Evolutionary conservation across 2,797 vertebrate species (phyloP).

Genomic region (Ispidina lecontei): DNA sequence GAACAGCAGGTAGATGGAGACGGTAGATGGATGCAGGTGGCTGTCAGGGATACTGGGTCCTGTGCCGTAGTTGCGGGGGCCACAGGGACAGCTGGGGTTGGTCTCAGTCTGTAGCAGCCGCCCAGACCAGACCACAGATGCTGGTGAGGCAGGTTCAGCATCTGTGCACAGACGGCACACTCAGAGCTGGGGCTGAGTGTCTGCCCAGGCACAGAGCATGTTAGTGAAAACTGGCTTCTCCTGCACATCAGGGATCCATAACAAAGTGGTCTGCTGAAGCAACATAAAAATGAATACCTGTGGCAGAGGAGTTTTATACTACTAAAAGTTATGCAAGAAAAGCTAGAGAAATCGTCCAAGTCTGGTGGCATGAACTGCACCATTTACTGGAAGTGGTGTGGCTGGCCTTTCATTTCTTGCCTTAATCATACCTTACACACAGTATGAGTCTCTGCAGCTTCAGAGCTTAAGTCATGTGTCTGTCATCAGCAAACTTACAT

Average conservation of each 20-base stretch:
- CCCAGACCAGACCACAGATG: fast-evolving
- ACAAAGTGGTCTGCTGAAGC: too few relatives aligned
- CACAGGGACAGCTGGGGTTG: background rate
- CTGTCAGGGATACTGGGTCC: background rate
- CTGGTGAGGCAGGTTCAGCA: fast-evolving
- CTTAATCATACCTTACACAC: background rate
- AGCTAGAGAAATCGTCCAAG: background rate
- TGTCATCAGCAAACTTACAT: background rate
- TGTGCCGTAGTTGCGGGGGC: background rate
- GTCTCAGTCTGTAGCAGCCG: background rate
- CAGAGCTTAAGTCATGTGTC: background rate
- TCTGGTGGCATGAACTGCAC: fast-evolving
- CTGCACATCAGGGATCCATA: fast-evolving
- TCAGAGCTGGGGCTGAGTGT: too few relatives aligned
- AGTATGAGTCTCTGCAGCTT: background rate
- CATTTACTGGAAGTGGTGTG: background rate
- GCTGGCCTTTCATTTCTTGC: background rate
- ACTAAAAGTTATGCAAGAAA: fast-evolving
- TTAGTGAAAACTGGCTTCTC: fast-evolving
- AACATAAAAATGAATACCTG: background rate
- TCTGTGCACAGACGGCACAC: fast-evolving
- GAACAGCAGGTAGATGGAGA: background rate
- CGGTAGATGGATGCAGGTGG: background rate
- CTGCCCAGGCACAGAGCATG: fast-evolving
- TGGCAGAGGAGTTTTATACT: fast-evolving